phyloP scores from a whole-genome alignment of 2,113 vertebrate genomes.

The Genyomyrus donnyi region DNA sequence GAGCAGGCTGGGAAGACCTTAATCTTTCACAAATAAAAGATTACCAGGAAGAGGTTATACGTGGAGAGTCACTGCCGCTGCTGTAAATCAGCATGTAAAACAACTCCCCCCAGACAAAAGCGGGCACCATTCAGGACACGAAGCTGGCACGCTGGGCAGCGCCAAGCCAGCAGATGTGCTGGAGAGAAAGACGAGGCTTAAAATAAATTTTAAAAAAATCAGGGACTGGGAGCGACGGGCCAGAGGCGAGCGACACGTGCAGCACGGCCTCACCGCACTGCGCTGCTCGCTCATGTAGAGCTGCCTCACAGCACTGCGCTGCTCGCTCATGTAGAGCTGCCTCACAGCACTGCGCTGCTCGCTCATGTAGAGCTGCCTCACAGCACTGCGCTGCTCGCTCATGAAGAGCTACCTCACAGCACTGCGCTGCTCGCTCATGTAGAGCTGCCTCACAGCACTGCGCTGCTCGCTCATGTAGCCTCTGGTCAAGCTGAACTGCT shows the following conservation, averaged over 20 bases:
- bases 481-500: constrained; percentile 1
- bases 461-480: background rate
- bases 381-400: no score
- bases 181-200: background rate
- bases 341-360: no score
- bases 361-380: no score
- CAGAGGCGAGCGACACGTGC: background rate
- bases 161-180: background rate
- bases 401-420: no score
- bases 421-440: no score
- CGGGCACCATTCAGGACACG: constrained; percentile 32
- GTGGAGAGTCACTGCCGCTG: constrained; percentile 30
- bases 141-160: background rate
- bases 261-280: no score
- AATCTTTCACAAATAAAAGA: constrained; percentile 43
- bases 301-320: background rate
- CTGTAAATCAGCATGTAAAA: constrained; percentile 60
- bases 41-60: constrained; percentile 33
- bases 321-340: background rate
- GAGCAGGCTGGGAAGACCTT: constrained; percentile 18
- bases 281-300: no score
- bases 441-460: background rate
- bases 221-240: background rate
- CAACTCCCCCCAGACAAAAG: constrained; percentile 36
- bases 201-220: background rate